Evolutionary conservation across 2,113 vertebrate genomes (phyloP), one percentile per base, ranked within the genome.

Genomic region (Camelus dromedarius): DNA sequence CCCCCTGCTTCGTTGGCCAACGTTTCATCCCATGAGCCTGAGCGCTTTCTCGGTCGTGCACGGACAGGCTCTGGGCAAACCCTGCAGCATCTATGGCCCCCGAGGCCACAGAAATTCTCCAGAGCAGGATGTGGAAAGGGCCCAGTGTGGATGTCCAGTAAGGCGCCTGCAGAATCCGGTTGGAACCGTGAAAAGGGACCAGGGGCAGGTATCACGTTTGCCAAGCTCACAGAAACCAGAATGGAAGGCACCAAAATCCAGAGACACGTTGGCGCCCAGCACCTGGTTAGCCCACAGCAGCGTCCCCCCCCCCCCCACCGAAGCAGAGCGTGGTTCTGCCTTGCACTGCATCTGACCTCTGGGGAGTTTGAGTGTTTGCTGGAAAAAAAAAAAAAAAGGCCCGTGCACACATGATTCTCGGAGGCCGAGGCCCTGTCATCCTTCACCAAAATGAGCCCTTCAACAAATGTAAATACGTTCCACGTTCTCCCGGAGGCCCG

Each of bases 381-480:
- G 72, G 88, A 38, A 48, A 0, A 30, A 69, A 35, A 35, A 35
- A 35, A 35, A 18, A 28, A 28, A 0, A n/a, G 52, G 24, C 50
- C 28, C 52, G 7, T 15, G 73, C 58, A 75, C 93, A 70, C 35
- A 72, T 72, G 86, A 60, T 58, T 50, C 67, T 82, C 54, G 15
- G 62, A 28, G 97, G 96, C 83, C 16, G 1, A 60, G 91, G 88
- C 77, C 76, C 95, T 95, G 95, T 58, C 97, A 82, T 98, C 66
- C 84, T 48, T 98, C 96, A 97, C 92, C 16, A 54, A 94, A 0
- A 73, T 0, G 92, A 98, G 87, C 97, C 92, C 98, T 98, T 98
- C 88, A 97, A 60, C 77, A 96, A 97, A 97, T 18, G 77, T 98
- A 99, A 99, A 99, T 98, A 98, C 97, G 98, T 97, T 20, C 96